Percentiles rank a stretch among this genome's conserved stretches.
Conservation (phyloP, 2,797 vertebrate species). For the Lemur catta region DNA sequence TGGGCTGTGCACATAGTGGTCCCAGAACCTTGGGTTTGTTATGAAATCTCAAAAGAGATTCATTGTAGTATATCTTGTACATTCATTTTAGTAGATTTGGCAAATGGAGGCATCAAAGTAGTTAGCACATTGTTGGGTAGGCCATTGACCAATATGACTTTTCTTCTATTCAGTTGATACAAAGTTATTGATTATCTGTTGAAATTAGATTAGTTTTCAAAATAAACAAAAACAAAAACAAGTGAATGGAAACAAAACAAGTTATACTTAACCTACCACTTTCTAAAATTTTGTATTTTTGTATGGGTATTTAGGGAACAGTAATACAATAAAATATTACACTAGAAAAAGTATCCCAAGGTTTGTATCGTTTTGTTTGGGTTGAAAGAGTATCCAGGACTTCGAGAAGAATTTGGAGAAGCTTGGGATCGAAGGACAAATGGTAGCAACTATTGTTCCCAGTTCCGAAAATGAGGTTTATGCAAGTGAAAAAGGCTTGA, state of each 20-base stretch:
- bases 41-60: not conserved
- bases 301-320: not conserved
- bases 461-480: not conserved
- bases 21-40: not conserved
- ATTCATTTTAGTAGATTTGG: not conserved
- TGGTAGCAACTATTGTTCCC: not conserved
- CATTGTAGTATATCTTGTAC: not conserved
- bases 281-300: conserved; percentile 9
- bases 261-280: not conserved
- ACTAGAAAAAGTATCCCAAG: not conserved
- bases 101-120: not conserved
- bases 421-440: not conserved
- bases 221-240: not conserved
- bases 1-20: not conserved
- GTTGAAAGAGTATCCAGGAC: not conserved
- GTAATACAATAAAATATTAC: not conserved
- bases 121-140: not conserved
- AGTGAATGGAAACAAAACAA: not conserved
- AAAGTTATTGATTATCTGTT: not conserved
- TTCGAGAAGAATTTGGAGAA: not conserved
- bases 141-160: not conserved
- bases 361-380: not conserved
- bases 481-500: not conserved
- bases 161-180: not conserved
- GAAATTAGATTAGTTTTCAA: not conserved